Percentiles rank a stretch among this genome's conserved stretches.
Conservation (phyloP, 2,888 invertebrate genomes). For the Prostheceraeus crozeri region DNA sequence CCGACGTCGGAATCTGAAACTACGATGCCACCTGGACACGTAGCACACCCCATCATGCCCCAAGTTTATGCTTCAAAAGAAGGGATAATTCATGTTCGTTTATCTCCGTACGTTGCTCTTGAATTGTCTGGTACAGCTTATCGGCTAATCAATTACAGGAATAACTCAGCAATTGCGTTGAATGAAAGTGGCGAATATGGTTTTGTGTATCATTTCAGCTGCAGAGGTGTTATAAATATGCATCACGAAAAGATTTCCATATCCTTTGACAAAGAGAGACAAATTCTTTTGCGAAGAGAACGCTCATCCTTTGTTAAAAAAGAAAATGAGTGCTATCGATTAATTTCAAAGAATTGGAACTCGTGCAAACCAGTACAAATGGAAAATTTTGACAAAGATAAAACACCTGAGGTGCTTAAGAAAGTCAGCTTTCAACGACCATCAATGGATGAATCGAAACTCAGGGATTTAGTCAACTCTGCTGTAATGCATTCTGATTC, state of each 20-base stretch:
- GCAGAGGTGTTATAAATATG: slow-evolving; percentile 36
- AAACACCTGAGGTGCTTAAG: slow-evolving; percentile 32
- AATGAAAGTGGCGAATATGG: slow-evolving; percentile 37
- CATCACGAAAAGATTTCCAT: slow-evolving; percentile 35
- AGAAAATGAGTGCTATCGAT: slow-evolving; percentile 37
- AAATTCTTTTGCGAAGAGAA: slow-evolving; percentile 33
- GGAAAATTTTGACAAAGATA: slow-evolving; percentile 36
- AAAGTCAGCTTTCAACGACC: slow-evolving; percentile 27
- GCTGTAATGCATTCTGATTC: slow-evolving; percentile 33
- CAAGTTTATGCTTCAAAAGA: slow-evolving; percentile 37
- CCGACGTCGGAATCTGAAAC: no score
- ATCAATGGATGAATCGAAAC: slow-evolving; percentile 27
- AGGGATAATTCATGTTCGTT: slow-evolving; percentile 36
- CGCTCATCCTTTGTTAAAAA: slow-evolving; percentile 35
- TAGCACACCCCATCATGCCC: no score
- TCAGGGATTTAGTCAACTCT: slow-evolving; percentile 31
- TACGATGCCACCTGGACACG: no score
- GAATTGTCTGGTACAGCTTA: slow-evolving; percentile 36
- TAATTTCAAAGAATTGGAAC: slow-evolving; percentile 33
- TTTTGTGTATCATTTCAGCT: slow-evolving; percentile 36
- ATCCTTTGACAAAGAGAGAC: slow-evolving; percentile 36
- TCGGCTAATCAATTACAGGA: slow-evolving; percentile 35
- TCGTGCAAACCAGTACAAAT: slow-evolving; percentile 31
- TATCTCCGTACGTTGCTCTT: slow-evolving; percentile 36
- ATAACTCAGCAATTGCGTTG: slow-evolving; percentile 35